Percentiles rank a stretch among this genome's conserved stretches.
Conservation (phyloP, 2,113 vertebrate species). For the Sakesphorus luctuosus region DNA sequence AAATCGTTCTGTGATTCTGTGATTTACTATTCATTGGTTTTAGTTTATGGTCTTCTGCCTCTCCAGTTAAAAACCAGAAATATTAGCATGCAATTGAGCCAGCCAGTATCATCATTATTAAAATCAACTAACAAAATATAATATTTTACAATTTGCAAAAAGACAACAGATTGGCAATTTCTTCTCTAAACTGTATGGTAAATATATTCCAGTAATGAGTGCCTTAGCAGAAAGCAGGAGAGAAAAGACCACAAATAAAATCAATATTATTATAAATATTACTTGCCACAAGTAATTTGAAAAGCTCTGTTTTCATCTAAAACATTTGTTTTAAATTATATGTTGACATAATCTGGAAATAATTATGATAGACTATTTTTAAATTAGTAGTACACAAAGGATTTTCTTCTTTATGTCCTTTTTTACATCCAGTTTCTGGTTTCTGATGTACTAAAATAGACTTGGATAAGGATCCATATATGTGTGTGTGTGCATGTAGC, state of each 20-base stretch:
- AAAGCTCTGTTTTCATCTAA: background rate
- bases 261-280: conserved; percentile 57
- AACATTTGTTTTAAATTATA: conserved; percentile 57
- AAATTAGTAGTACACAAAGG: conserved; percentile 29
- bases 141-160: background rate
- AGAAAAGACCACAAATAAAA: conserved; percentile 48
- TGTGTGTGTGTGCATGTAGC: background rate
- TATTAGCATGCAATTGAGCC: background rate
- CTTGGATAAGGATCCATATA: background rate
- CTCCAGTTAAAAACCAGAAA: background rate
- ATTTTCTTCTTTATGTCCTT: conserved; percentile 24
- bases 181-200: conserved; percentile 15
- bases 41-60: background rate
- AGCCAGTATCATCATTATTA: background rate
- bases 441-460: conserved; percentile 12
- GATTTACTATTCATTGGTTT: background rate
- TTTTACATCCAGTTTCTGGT: conserved; percentile 12
- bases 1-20: background rate
- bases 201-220: conserved; percentile 11
- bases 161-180: conserved; percentile 3
- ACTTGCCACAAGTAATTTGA: conserved; percentile 45
- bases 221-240: conserved; percentile 33
- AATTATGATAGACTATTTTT: conserved; percentile 47
- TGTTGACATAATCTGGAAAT: conserved; percentile 52
- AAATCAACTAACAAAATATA: background rate